Evolutionary conservation across 1,140 invertebrate genomes (phyloP).

Genomic region (Pogonognathellus flavescens): DNA sequence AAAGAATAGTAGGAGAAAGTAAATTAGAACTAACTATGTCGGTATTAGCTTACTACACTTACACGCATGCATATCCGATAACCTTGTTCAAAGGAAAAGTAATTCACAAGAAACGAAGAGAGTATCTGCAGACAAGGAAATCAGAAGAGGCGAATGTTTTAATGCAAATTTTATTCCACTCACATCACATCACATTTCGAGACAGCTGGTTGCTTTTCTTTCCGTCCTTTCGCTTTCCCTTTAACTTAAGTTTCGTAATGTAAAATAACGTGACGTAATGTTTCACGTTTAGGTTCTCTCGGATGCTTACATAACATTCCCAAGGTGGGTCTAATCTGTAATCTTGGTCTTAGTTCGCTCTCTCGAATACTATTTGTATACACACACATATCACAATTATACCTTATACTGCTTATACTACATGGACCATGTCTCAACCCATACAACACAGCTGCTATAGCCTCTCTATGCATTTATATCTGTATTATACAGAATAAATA

Average conservation of each 20-base stretch:
- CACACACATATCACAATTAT: too few relatives aligned
- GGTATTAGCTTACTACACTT: not conserved
- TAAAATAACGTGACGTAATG: constrained; percentile 1
- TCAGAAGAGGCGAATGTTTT: constrained; percentile 46
- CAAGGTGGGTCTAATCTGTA: not conserved
- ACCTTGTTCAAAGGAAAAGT: not conserved
- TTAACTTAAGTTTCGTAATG: constrained; percentile 16
- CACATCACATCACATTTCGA: constrained; percentile 30
- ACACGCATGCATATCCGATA: not conserved
- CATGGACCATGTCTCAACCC: too few relatives aligned
- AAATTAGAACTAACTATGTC: not conserved
- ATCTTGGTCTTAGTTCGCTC: not conserved
- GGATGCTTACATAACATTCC: not conserved
- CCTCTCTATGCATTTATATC: too few relatives aligned
- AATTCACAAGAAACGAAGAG: not conserved
- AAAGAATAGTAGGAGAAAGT: constrained; percentile 7
- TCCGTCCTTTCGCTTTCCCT: constrained; percentile 6
- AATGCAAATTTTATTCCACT: constrained; percentile 52
- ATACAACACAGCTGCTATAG: too few relatives aligned
- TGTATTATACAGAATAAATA: too few relatives aligned
- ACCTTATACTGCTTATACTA: too few relatives aligned
- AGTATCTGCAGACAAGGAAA: constrained; percentile 19
- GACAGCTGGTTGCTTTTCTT: constrained; percentile 24
- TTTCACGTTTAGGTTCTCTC: not conserved
- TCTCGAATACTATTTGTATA: not conserved